Evolutionary conservation across 2,797 vertebrate species (phyloP), one percentile per base, ranked within the genome.

Genomic region (Chelon labrosus): DNA sequence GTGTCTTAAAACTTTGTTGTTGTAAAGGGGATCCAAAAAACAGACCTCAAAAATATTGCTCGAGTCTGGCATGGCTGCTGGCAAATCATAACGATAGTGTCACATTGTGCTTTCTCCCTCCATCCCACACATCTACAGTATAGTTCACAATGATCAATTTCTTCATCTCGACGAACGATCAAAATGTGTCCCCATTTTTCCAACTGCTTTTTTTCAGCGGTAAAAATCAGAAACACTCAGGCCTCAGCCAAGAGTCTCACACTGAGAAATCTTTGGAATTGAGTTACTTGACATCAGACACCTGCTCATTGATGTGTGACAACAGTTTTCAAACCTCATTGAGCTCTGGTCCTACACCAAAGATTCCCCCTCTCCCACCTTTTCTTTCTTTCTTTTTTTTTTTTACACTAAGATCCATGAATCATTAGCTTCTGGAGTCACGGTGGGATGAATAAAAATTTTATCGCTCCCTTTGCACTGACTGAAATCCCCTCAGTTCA

Each of bases 241-340:
- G 60, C 82, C 73, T 70, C 73, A 66, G 73, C 82, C 75, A 19
- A 79, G 71, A 85, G 77, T 76, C 61, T 79, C 55, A 76, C 77
- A 80, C 86, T 86, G 75, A 88, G 76, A 85, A 91, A 88, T 89
- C 82, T 83, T 82, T 85, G 84, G 82, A 89, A 90, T 91, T 90
- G 90, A 90, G 91, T 92, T 85, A 87, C 90, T 88, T 83, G 90
- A 93, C 91, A 87, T 89, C 88, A 88, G 80, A 87, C 88, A 89
- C 87, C 88, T 91, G 89, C 79, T 78, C 89, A 77, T 50, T 82
- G 88, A 91, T 79, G 89, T 87, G 90, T 91, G 85, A 89, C 90
- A 92, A 90, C 85, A 88, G 90, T 90, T 92, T 94, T 94, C 91
- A 92, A 85, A 94, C 88, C 91, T 89, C 91, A 93, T 92, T 92